Conservation (phyloP, 2,888 invertebrate genomes). For the Agrenia bidenticulata region DNA sequence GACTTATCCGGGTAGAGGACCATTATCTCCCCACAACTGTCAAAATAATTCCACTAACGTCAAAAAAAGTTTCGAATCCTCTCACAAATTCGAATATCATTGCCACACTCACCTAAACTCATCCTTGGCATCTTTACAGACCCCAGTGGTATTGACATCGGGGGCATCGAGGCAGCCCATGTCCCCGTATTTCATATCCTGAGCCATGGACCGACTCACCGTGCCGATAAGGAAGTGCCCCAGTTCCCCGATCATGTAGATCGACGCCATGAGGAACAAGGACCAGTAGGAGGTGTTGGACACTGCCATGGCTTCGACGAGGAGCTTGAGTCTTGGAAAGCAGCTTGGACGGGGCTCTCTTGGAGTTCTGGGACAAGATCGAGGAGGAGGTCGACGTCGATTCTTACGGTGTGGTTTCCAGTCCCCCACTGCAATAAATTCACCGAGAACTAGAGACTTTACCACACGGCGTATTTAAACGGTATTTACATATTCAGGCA, state of each 20-base stretch:
- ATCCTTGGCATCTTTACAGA: no score
- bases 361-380: not conserved
- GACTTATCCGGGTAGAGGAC: slow-evolving; percentile 35
- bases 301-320: slow-evolving; percentile 7
- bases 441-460: no score
- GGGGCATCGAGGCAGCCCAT: slow-evolving; percentile 78
- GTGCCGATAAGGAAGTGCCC: slow-evolving; percentile 83
- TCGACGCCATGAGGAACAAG: slow-evolving; percentile 74
- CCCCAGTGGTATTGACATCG: slow-evolving; percentile 59
- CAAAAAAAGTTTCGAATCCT: no score
- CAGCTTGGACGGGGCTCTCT: no score
- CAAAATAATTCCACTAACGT: no score
- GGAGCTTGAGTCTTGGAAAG: no score
- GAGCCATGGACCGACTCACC: slow-evolving; percentile 81
- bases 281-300: slow-evolving; percentile 19
- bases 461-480: no score
- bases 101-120: not conserved
- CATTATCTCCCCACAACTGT: slow-evolving; percentile 26
- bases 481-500: no score
- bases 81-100: not conserved
- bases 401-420: not conserved
- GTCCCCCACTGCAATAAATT: no score
- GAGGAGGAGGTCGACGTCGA: not conserved
- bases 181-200: slow-evolving; percentile 82
- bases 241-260: slow-evolving; percentile 81